Evolutionary conservation across 2,888 invertebrate genomes (phyloP).

Genomic region (Cerastoderma edule): DNA sequence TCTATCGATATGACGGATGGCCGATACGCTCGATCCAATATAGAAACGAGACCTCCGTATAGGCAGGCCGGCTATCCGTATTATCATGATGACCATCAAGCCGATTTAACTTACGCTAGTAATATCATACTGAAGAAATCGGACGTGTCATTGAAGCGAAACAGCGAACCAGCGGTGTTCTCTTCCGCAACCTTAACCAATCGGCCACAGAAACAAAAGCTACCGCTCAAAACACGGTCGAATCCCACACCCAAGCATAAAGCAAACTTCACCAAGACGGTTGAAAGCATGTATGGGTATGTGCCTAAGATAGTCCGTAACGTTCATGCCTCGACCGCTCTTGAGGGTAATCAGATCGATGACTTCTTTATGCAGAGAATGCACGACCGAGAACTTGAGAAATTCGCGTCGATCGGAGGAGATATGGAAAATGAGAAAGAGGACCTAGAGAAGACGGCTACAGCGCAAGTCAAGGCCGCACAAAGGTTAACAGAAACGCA

Average conservation of each 20-base stretch:
- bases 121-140: slow-evolving; percentile 28
- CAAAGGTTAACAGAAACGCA: no score
- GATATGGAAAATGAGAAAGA: not conserved
- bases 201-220: not conserved
- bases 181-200: slow-evolving; percentile 5
- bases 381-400: slow-evolving; percentile 52
- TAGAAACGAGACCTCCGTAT: no score
- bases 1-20: not conserved
- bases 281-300: slow-evolving; percentile 68
- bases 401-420: slow-evolving; percentile 46
- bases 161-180: slow-evolving; percentile 21
- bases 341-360: slow-evolving; percentile 64
- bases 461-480: not conserved
- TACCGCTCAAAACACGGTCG: not conserved
- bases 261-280: not conserved
- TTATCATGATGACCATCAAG: not conserved
- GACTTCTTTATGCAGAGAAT: slow-evolving; percentile 62
- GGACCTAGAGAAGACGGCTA: not conserved
- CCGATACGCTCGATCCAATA: not conserved
- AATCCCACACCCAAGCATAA: slow-evolving; percentile 12
- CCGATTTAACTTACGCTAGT: slow-evolving; percentile 27
- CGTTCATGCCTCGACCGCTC: slow-evolving; percentile 63
- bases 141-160: slow-evolving; percentile 22
- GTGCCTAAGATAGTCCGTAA: slow-evolving; percentile 65
- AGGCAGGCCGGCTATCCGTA: not conserved